A percentile compares a stretch with the other conserved stretches of the same genome.
Conservation (phyloP, 2,797 vertebrate species). For the Lutjanus argentimaculatus region DNA sequence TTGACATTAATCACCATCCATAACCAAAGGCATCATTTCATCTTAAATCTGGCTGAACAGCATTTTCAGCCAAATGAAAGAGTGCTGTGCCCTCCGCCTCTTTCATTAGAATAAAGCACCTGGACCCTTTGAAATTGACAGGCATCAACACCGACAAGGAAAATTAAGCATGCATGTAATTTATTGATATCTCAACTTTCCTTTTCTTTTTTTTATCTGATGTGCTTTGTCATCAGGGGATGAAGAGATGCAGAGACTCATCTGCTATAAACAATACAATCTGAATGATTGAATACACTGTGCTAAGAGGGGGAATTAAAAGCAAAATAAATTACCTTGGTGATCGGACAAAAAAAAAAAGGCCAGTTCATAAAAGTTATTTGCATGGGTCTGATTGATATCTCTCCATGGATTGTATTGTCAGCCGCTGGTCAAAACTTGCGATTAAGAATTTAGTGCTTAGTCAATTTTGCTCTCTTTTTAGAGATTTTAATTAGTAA, state of each 20-base stretch:
- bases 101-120: slow-evolving; percentile 84
- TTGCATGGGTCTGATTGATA: slow-evolving; percentile 80
- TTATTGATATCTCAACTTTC: slow-evolving; percentile 76
- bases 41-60: slow-evolving; percentile 80
- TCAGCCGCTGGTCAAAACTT: slow-evolving; percentile 84
- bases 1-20: slow-evolving; percentile 81
- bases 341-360: slow-evolving; percentile 67
- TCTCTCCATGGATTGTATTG: slow-evolving; percentile 80
- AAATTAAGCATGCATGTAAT: slow-evolving; percentile 81
- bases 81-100: slow-evolving; percentile 60
- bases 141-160: slow-evolving; percentile 72
- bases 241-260: slow-evolving; percentile 42
- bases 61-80: slow-evolving; percentile 78
- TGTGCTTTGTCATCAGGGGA: slow-evolving; percentile 53
- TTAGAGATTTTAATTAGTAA: slow-evolving; percentile 95
- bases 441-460: slow-evolving; percentile 90
- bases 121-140: slow-evolving; percentile 73
- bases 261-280: slow-evolving; percentile 50
- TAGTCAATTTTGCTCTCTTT: slow-evolving; percentile 91
- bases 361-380: slow-evolving; percentile 73
- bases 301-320: slow-evolving; percentile 70
- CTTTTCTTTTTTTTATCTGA: slow-evolving; percentile 19
- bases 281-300: slow-evolving; percentile 76
- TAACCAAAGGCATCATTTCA: slow-evolving; percentile 84
- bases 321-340: slow-evolving; percentile 70